Evolutionary conservation across 2,888 invertebrate species (phyloP).

Genomic region (Xestia c-nigrum): DNA sequence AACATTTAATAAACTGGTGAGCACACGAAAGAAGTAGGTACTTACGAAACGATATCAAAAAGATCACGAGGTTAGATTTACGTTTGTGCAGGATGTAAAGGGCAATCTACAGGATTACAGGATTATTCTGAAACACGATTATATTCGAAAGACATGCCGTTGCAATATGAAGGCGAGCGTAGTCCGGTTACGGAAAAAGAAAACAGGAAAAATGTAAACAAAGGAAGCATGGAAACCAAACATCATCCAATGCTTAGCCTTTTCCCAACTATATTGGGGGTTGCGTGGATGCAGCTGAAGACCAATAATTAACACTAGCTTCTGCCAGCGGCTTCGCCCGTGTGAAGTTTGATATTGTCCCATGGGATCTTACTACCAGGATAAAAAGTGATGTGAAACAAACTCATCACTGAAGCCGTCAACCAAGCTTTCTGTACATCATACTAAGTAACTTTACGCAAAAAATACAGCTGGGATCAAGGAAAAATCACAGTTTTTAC

Average conservation of each 20-base stretch:
- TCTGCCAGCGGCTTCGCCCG: too few relatives aligned
- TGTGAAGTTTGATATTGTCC: too few relatives aligned
- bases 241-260: neutral
- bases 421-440: too few relatives aligned
- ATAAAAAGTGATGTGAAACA: too few relatives aligned
- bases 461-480: too few relatives aligned
- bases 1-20: neutral
- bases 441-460: too few relatives aligned
- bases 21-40: neutral
- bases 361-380: too few relatives aligned
- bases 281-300: neutral
- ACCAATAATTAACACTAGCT: too few relatives aligned
- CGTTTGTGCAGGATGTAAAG: conserved; percentile 24
- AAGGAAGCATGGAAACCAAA: neutral
- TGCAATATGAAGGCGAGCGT: neutral
- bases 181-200: neutral
- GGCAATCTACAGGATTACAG: conserved; percentile 18
- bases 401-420: too few relatives aligned
- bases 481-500: too few relatives aligned
- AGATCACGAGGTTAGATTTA: conserved; percentile 23
- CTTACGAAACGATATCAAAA: conserved; percentile 9
- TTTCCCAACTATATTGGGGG: neutral
- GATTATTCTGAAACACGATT: conserved; percentile 16
- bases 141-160: neutral
- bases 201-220: neutral